Percentiles rank a stretch among this genome's conserved stretches.
These are phyloP conservation scores for Bombus breviceps DNA, from an alignment of 1,140 invertebrate genomes.

Conservation along the genomic window DNA sequence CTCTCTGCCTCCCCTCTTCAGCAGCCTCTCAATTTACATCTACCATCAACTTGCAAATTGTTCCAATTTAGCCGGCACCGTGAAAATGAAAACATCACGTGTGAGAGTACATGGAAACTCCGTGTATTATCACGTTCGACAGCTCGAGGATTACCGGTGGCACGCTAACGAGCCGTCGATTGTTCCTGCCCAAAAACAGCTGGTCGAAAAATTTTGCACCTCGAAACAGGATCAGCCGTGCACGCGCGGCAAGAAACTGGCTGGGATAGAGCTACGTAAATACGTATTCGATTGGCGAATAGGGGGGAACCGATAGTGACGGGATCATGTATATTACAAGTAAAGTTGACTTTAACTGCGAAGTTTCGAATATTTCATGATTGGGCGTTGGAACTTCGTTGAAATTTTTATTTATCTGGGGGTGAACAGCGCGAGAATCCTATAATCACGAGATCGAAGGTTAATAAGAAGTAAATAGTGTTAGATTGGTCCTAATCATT, in stretches of 20 bases:
- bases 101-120: neutral
- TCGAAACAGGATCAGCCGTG: neutral
- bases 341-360: neutral
- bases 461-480: too few species aligned
- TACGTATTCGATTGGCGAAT: slow-evolving; percentile 16
- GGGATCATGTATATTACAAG: neutral
- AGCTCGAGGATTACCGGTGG: neutral
- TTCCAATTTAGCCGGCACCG: slow-evolving; percentile 25
- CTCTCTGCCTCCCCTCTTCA: neutral
- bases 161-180: slow-evolving; percentile 23
- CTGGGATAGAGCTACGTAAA: neutral
- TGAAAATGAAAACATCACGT: slow-evolving; percentile 36
- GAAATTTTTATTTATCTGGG: too few species aligned
- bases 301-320: neutral
- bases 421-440: too few species aligned
- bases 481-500: too few species aligned
- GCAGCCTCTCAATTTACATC: slow-evolving; percentile 28
- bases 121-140: slow-evolving; percentile 24
- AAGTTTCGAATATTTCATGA: too few species aligned
- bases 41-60: slow-evolving; percentile 46
- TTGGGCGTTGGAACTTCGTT: too few species aligned
- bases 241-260: neutral
- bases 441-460: too few species aligned
- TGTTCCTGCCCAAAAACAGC: neutral
- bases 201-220: neutral